Conservation (phyloP, 2,113 vertebrate species). For the Indri indri region DNA sequence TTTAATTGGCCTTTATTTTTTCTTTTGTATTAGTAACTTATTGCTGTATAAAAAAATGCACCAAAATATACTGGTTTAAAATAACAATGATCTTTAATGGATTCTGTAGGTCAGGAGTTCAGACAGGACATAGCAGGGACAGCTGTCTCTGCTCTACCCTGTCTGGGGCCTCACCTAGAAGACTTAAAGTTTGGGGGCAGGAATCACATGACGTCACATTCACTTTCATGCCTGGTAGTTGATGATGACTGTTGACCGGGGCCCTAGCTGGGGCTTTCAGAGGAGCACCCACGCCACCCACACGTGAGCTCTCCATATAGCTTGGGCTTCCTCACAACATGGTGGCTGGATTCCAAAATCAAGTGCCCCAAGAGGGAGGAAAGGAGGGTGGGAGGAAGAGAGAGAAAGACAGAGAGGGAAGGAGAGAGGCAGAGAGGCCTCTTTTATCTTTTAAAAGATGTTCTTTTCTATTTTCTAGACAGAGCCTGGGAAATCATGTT, state of each 20-base stretch:
- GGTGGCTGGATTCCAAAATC: not conserved
- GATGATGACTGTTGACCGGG: not conserved
- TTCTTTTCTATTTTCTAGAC: not conserved
- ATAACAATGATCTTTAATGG: not conserved
- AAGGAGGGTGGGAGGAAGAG: not conserved
- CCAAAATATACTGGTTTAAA: not conserved
- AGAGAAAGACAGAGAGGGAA: not conserved
- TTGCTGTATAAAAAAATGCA: not conserved
- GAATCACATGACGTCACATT: not conserved
- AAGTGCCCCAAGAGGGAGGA: too few relatives aligned
- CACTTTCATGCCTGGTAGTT: not conserved
- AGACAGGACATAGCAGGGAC: rapidly evolving
- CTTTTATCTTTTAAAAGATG: too few relatives aligned
- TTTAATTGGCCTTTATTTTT: not conserved
- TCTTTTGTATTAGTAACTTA: not conserved
- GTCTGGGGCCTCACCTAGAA: not conserved
- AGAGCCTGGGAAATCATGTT: not conserved
- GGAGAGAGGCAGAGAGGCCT: not conserved
- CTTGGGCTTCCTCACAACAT: not conserved
- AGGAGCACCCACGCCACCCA: too few relatives aligned
- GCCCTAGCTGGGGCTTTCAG: too few relatives aligned
- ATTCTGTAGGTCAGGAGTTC: too few relatives aligned
- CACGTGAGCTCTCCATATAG: not conserved
- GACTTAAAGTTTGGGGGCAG: not conserved
- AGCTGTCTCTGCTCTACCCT: rapidly evolving